Evolutionary conservation across 2,797 vertebrate species (phyloP).

Genomic region (Pantherophis vulpinus): DNA sequence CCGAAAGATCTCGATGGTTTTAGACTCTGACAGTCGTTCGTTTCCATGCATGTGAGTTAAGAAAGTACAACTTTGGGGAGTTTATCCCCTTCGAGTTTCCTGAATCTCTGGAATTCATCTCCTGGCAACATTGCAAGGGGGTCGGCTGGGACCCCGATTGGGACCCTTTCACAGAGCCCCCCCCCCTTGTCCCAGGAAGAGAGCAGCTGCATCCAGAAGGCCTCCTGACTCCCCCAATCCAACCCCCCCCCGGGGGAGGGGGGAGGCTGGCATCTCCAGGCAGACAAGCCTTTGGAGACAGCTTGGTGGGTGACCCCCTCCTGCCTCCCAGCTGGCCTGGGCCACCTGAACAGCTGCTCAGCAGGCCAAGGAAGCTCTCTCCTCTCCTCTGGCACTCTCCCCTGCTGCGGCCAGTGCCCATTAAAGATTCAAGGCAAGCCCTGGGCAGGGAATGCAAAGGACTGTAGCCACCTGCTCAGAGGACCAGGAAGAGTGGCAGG

Average conservation of each 20-base stretch:
- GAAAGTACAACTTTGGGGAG: not conserved
- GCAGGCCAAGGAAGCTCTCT: rapidly evolving
- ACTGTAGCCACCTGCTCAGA: constrained; percentile 46
- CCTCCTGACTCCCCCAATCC: not conserved
- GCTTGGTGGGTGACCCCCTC: too few relatives aligned
- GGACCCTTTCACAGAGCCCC: not conserved
- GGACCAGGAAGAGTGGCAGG: constrained; percentile 57
- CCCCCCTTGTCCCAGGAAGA: not conserved
- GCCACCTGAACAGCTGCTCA: not conserved
- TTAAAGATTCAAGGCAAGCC: constrained; percentile 60
- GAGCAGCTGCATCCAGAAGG: not conserved
- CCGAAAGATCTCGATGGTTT: not conserved
- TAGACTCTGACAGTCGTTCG: not conserved
- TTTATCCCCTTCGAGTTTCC: not conserved
- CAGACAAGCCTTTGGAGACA: not conserved
- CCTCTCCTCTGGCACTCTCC: not conserved
- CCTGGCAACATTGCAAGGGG: not conserved
- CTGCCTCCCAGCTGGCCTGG: not conserved
- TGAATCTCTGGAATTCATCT: not conserved
- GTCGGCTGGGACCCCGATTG: not conserved
- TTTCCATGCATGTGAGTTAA: not conserved
- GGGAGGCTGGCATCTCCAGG: not conserved
- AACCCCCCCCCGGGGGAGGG: not conserved
- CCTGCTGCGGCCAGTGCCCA: constrained; percentile 15
- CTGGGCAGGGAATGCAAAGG: constrained; percentile 32